phyloP scores from a whole-genome alignment of 2,888 invertebrate species.

The Philhelius pedissequus region DNA sequence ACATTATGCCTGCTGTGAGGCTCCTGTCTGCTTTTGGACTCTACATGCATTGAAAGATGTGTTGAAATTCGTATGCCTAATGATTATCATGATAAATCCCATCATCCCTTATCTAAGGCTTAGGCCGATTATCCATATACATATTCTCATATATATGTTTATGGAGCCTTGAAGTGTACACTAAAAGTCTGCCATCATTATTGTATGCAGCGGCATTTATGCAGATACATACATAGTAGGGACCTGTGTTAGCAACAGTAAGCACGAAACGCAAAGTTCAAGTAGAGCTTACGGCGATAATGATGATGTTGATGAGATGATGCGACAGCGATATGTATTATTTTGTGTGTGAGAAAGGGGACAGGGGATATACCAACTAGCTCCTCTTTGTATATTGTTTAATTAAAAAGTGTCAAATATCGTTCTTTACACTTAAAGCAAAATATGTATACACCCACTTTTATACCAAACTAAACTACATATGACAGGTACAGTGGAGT shows the following conservation, averaged over 20 bases:
- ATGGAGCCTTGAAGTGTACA: constrained; percentile 16
- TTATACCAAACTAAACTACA: background rate
- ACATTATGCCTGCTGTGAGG: constrained; percentile 3
- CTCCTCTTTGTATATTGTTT: constrained; percentile 42
- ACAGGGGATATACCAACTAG: background rate
- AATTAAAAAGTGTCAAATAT: constrained; percentile 64
- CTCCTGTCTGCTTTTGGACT: constrained; percentile 44
- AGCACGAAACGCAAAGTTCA: constrained; percentile 54
- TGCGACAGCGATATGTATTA: constrained; percentile 22
- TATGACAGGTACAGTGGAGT: background rate
- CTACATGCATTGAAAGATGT: constrained; percentile 59
- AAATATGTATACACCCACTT: background rate
- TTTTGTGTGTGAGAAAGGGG: background rate
- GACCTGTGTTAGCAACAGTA: constrained; percentile 23
- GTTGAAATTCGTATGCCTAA: constrained; percentile 65
- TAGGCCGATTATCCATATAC: constrained; percentile 33
- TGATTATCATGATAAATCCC: constrained; percentile 66
- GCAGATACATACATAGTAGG: too few relatives aligned
- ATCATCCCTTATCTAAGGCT: constrained; percentile 31
- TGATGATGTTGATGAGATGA: constrained; percentile 52
- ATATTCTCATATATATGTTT: background rate
- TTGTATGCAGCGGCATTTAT: background rate
- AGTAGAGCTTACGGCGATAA: constrained; percentile 54
- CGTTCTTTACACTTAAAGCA: background rate
- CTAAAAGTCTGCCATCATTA: background rate